Evolutionary conservation across 2,113 vertebrate genomes (phyloP).

Genomic region (Anthoscopus minutus): DNA sequence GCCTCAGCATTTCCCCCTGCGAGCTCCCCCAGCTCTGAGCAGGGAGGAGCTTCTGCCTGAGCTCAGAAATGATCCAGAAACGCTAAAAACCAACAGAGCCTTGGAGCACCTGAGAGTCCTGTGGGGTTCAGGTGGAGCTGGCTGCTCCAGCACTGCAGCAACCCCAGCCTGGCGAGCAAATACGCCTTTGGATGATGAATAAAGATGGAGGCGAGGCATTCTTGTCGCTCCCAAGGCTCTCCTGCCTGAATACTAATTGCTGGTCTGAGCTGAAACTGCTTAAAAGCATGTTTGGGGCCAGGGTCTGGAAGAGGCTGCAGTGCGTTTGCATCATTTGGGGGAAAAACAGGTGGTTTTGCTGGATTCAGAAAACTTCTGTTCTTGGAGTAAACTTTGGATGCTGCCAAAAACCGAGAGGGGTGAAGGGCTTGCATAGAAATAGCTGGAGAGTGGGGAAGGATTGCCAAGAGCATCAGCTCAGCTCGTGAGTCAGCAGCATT

Average conservation of each 20-base stretch:
- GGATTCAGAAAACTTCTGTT: background rate
- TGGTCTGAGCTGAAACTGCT: background rate
- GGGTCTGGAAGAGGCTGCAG: background rate
- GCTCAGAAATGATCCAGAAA: background rate
- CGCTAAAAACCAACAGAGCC: background rate
- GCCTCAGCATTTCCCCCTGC: background rate
- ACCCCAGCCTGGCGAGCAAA: background rate
- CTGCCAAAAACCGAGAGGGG: background rate
- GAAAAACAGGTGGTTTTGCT: background rate
- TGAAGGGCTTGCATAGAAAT: constrained; percentile 24
- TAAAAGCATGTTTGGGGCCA: background rate
- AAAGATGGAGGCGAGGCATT: background rate
- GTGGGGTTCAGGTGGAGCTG: background rate
- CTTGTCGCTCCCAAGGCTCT: background rate
- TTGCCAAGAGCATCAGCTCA: constrained; percentile 25
- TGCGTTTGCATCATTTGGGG: background rate
- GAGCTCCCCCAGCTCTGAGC: background rate
- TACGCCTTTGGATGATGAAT: background rate
- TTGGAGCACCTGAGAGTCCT: background rate
- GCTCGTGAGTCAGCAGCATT: constrained; percentile 57
- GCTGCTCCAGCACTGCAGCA: background rate
- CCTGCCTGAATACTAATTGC: constrained; percentile 4
- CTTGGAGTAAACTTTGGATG: constrained; percentile 9
- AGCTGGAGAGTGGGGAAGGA: background rate
- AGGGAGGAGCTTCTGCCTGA: rapidly evolving